Base-by-base conservation (phyloP, 2,797 vertebrate genomes). In the Pangasius mekongensis region DNA sequence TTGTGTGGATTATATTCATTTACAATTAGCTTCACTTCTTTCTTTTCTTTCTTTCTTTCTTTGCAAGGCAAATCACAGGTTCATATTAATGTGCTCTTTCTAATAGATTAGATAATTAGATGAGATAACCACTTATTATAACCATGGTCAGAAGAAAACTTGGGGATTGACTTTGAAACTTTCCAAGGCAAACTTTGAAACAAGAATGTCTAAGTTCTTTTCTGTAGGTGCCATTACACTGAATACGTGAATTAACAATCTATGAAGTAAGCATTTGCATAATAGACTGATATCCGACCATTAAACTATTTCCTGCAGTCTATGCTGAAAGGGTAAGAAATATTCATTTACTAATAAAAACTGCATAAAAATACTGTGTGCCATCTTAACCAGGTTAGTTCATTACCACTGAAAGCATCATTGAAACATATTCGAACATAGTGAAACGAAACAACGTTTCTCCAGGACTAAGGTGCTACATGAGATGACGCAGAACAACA, bases 161-260 rank as follows among this genome's bases (percentile, higher is more conserved):
- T 98, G 64, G 97, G 97, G 77, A 95, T n/a, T n/a, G n/a, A n/a
- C n/a, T 97, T 99, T 94, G 96, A 98, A 80, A 95, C 93, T 77
- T 99, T 98, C 47, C 96, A 98, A 36, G 36, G 36, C 90, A 95
- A 96, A 36, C 36, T 36, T 36, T 36, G 36, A 80, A 93, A 96
- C 87, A 96, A 89, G 89, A 97, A 96, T 0, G 97, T 97, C 14
- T 97, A 99, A 89, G 95, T 99, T 39, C 92, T 98, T 92, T 98
- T 99, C 93, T 99, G 97, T 98, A 95, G 91, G 98, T 98, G 92
- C 58, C 89, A 52, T 49, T 36, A 36, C 10, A 81, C 49, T 83
- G 43, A 16, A 33, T n/a, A 20, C 64, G n/a, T 76, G 43, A 22
- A 13, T 22, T 10, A 3, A 43, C 22, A 30, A 27, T n/a, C 39